Evolutionary conservation across 2,888 invertebrate species (phyloP).

Genomic region (Diploptera punctata): DNA sequence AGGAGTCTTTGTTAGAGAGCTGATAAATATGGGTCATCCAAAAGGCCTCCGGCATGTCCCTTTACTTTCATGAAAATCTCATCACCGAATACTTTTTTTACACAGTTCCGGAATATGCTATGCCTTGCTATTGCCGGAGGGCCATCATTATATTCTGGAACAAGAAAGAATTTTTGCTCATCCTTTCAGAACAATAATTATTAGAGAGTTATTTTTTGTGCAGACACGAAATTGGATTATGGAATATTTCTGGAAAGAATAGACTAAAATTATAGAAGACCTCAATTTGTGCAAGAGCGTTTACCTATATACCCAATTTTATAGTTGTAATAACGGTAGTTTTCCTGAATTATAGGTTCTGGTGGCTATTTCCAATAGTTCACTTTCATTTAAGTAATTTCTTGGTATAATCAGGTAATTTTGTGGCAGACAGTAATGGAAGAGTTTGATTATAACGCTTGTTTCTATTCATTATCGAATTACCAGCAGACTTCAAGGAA

Average conservation of each 20-base stretch:
- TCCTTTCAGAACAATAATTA: conserved; percentile 23
- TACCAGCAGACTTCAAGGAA: too few relatives aligned
- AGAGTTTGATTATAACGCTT: too few relatives aligned
- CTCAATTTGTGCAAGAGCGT: not conserved
- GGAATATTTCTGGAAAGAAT: not conserved
- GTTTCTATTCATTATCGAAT: too few relatives aligned
- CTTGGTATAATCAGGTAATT: too few relatives aligned
- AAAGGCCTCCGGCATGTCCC: not conserved
- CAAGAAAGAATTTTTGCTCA: conserved; percentile 19
- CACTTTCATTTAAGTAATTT: too few relatives aligned
- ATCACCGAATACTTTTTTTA: conserved; percentile 13
- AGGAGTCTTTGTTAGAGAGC: not conserved
- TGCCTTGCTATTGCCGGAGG: conserved; percentile 5
- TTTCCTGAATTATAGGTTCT: too few relatives aligned
- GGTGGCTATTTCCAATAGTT: not conserved
- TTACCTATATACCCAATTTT: not conserved
- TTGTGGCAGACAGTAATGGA: too few relatives aligned
- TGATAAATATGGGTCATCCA: conserved; percentile 18
- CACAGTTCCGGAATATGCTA: not conserved
- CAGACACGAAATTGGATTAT: conserved; percentile 7
- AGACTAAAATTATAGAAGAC: not conserved
- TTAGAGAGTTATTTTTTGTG: not conserved
- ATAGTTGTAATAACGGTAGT: too few relatives aligned
- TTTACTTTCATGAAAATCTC: conserved; percentile 16
- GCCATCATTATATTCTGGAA: conserved; percentile 16